Evolutionary conservation across 2,113 vertebrate genomes (phyloP).

Genomic region (Alexandromys fortis): DNA sequence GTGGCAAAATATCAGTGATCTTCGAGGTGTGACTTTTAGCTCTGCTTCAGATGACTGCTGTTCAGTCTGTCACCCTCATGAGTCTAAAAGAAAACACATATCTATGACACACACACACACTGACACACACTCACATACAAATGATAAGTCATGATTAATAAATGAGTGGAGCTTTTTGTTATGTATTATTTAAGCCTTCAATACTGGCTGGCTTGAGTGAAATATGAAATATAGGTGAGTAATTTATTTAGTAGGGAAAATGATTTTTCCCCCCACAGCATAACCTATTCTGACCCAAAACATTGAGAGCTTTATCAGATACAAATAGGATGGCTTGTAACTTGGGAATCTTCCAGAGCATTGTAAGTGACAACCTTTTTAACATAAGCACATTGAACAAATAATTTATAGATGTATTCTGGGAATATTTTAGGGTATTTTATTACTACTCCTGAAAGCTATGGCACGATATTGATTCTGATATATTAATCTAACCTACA

Average conservation of each 20-base stretch:
- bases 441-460: conserved; percentile 89
- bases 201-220: conserved; percentile 86
- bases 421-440: conserved; percentile 90
- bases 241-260: conserved; percentile 93
- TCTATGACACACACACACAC: not conserved
- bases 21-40: conserved; percentile 85
- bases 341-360: conserved; percentile 87
- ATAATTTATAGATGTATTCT: conserved; percentile 91
- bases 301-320: conserved; percentile 87
- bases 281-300: conserved; percentile 85
- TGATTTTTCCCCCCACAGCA: conserved; percentile 86
- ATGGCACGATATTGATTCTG: conserved; percentile 88
- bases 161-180: conserved; percentile 89
- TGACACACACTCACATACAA: not conserved
- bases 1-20: conserved; percentile 86
- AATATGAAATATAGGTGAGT: conserved; percentile 90
- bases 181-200: conserved; percentile 90
- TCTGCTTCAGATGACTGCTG: conserved; percentile 80
- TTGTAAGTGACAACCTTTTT: conserved; percentile 90
- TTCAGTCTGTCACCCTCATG: conserved; percentile 79
- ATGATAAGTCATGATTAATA: conserved; percentile 89
- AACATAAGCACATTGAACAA: conserved; percentile 90
- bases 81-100: conserved; percentile 78
- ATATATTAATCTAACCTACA: conserved; percentile 88
- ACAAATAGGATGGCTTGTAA: conserved; percentile 87